Base-by-base conservation (phyloP, 2,888 invertebrate species). In the Trachelus stipa region DNA sequence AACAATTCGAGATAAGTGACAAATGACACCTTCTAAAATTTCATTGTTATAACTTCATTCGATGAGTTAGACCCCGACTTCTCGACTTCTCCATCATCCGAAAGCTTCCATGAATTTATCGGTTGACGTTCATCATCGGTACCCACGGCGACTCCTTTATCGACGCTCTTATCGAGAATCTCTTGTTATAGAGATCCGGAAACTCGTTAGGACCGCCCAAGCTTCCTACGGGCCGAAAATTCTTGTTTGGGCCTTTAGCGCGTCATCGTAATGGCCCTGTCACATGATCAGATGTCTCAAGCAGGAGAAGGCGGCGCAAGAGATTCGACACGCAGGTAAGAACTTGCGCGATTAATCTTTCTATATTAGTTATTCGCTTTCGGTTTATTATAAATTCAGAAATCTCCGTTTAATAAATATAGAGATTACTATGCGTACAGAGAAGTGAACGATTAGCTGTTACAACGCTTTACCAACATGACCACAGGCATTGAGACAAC, bases 1-100 rank as follows among this genome's bases (percentile, higher is more conserved):
- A 78, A 83, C 71, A 77, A 79, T 77, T 80, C 81, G 83, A 83
- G 83, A 84, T 85, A 84, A 81, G 84, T 87, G 88, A 87, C 88
- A 87, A 87, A 87, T 86, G 87, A 86, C 85, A 84, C 82, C 78
- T 79, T 77, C 69, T 74, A 56, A 83, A 82, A 83, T 84, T 85
- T 83, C 83, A 79, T 84, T 83, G 80, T 82, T 84, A 83, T 81
- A 85, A 86, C 86, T 88, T 87, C 85, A 88, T 88, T 87, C 35
- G 34, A 33, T 74, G 74, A 56, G 56, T 23, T 23, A 2, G 56
- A 40, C 40, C 1, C 12, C 40, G 40, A 56, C 56, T 56, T 23
- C 23, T 56, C 56, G 23, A 9, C 23, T 1, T 56, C 23, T 9
- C 56, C 56, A 0, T 23, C 23, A 9, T 23, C 56, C 23, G 9